phyloP scores from a whole-genome alignment of 2,113 vertebrate species.

The Spheniscus mendiculus region DNA sequence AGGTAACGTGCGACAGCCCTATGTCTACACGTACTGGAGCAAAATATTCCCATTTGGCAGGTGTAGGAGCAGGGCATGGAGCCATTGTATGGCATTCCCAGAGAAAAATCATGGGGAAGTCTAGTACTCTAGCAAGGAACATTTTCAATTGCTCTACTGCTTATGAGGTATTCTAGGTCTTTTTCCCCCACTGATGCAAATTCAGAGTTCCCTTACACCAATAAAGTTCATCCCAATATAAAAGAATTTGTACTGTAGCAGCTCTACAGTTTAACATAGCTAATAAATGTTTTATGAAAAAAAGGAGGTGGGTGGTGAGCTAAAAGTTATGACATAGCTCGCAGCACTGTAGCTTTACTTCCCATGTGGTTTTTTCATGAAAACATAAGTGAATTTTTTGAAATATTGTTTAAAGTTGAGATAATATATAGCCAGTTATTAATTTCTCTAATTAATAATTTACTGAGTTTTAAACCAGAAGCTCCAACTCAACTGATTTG shows the following conservation, averaged over 20 bases:
- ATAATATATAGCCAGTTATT: not conserved
- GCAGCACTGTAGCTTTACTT: not conserved
- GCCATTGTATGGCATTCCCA: too few species aligned
- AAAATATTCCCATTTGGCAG: not conserved
- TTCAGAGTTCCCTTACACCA: not conserved
- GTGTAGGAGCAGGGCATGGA: not conserved
- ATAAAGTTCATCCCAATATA: not conserved
- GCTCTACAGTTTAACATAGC: not conserved
- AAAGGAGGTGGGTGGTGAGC: not conserved
- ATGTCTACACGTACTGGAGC: not conserved
- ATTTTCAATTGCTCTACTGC: not conserved
- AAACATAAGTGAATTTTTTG: not conserved
- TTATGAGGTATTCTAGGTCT: not conserved
- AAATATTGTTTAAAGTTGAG: not conserved
- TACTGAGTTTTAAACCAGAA: not conserved
- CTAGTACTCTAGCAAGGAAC: not conserved
- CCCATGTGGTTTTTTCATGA: not conserved
- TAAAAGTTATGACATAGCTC: not conserved
- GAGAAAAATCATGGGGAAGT: not conserved
- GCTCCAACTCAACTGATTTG: not conserved
- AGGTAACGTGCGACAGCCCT: rapidly evolving
- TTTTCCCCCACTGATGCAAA: not conserved
- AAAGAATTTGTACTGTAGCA: not conserved
- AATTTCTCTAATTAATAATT: not conserved
- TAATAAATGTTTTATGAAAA: not conserved